Percentiles rank a stretch among this genome's conserved stretches.
Evolutionary conservation across 2,797 vertebrate species (phyloP).

Genomic region (Xiphorhynchus erythropygius): DNA sequence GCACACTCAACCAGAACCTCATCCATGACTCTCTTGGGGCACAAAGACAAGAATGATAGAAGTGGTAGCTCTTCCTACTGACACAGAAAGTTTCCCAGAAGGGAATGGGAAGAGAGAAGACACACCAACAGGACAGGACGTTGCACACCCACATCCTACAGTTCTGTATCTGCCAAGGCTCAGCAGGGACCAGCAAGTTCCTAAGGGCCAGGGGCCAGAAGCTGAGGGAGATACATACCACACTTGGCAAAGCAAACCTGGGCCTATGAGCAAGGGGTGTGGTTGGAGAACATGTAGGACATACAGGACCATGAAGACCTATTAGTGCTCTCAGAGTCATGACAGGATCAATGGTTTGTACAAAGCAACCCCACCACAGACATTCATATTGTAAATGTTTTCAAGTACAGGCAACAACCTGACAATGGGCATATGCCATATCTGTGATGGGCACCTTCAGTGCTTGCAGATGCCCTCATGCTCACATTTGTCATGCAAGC

Average conservation of each 20-base stretch:
- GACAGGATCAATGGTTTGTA: neutral
- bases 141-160: neutral
- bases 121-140: neutral
- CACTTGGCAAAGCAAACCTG: neutral
- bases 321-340: neutral
- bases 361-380: neutral
- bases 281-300: neutral
- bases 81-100: neutral
- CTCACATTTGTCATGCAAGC: neutral
- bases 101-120: neutral
- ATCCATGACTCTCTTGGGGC: neutral
- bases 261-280: neutral
- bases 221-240: neutral
- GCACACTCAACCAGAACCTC: neutral
- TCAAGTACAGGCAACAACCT: neutral
- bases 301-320: neutral
- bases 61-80: neutral
- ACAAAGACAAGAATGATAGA: neutral
- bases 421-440: neutral
- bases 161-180: neutral
- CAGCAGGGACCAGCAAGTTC: neutral
- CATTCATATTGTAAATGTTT: neutral
- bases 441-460: neutral
- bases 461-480: neutral
- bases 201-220: neutral